Evolutionary conservation across 2,113 vertebrate genomes (phyloP).

Genomic region (Furnarius figulus): DNA sequence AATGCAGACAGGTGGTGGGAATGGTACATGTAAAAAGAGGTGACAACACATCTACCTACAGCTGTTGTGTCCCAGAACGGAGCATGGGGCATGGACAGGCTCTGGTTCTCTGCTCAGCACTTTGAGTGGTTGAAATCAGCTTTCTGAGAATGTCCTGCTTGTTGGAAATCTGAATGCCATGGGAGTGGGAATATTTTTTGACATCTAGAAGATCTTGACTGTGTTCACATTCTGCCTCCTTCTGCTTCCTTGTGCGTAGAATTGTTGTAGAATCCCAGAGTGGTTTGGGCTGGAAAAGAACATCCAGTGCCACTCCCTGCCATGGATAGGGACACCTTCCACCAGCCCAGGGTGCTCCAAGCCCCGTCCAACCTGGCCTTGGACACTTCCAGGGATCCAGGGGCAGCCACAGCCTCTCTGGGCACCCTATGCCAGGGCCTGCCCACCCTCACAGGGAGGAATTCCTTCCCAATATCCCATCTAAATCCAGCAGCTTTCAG

Average conservation of each 20-base stretch:
- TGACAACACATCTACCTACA: fast-evolving
- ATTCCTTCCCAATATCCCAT: not conserved
- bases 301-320: not conserved
- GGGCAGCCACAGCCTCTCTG: not conserved
- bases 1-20: not conserved
- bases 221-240: not conserved
- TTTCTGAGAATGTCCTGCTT: not conserved
- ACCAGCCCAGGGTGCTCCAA: not conserved
- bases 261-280: not conserved
- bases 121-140: not conserved
- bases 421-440: not conserved
- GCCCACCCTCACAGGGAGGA: not conserved
- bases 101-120: not conserved
- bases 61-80: fast-evolving
- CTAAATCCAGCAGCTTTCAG: not conserved
- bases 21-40: fast-evolving
- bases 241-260: not conserved
- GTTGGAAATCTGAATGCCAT: fast-evolving
- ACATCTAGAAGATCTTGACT: not conserved
- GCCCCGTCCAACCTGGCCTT: not conserved
- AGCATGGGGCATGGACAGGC: fast-evolving
- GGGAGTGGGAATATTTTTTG: not conserved
- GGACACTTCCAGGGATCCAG: not conserved
- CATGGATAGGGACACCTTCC: not conserved
- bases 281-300: fast-evolving